Evolutionary conservation across 92 coral and sea anemone species (phyloP).

Genomic region (Virgularia gustaviana): DNA sequence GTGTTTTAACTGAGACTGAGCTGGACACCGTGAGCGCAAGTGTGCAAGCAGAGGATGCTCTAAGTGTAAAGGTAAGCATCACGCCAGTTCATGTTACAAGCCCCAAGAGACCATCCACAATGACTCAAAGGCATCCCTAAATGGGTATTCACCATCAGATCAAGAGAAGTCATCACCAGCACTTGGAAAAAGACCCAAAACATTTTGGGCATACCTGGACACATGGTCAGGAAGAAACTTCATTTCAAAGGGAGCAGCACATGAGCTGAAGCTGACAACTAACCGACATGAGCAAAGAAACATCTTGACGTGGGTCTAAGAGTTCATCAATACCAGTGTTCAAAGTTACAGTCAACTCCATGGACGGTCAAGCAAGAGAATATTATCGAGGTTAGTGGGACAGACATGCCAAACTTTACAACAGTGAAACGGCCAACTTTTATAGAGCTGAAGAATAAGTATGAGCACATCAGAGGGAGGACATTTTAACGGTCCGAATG

Average conservation of each 20-base stretch:
- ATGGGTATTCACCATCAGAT: conserved; percentile 18
- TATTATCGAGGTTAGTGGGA: conserved; percentile 49
- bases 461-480: conserved; percentile 43
- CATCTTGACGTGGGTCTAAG: conserved; percentile 58
- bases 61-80: conserved; percentile 52
- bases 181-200: conserved; percentile 29
- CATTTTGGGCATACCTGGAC: conserved; percentile 58
- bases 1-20: conserved; percentile 52
- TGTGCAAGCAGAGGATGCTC: conserved; percentile 49
- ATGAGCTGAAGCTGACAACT: conserved; percentile 37
- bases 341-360: conserved; percentile 36
- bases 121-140: conserved; percentile 7
- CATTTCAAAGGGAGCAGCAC: conserved; percentile 43
- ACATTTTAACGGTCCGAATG: conserved; percentile 27
- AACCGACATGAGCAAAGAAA: conserved; percentile 43
- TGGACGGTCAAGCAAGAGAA: conserved; percentile 41
- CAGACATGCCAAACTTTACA: conserved; percentile 50
- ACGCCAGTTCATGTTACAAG: conserved; percentile 50
- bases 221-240: conserved; percentile 64
- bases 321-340: conserved; percentile 53
- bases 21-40: conserved; percentile 31
- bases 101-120: background rate
- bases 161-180: conserved; percentile 50
- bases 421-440: conserved; percentile 43
- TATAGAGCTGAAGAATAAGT: conserved; percentile 31